Evolutionary conservation across 2,113 vertebrate species (phyloP).

Genomic region (Psilopogon haemacephalus): DNA sequence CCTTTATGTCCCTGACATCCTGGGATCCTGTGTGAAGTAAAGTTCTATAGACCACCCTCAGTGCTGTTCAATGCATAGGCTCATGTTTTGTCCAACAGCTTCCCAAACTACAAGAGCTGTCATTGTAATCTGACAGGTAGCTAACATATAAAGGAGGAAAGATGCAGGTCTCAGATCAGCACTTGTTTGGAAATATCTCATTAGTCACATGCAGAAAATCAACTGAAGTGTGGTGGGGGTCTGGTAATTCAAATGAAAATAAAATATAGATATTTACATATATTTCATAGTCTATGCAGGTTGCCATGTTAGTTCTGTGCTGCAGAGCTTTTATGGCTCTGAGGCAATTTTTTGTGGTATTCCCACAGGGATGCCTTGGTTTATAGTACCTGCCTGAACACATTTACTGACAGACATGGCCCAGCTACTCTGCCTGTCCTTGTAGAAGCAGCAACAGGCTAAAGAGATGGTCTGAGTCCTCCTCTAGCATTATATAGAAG

Average conservation of each 20-base stretch:
- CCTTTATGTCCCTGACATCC: too few relatives aligned
- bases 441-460: accelerated
- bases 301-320: background rate
- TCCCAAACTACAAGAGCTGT: background rate
- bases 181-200: background rate
- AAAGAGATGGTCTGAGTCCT: background rate
- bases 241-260: background rate
- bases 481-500: background rate
- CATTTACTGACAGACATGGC: background rate
- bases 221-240: background rate
- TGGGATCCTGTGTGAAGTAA: background rate
- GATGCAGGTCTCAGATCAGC: background rate
- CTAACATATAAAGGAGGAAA: background rate
- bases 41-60: background rate
- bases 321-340: too few relatives aligned
- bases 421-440: background rate
- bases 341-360: background rate
- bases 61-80: background rate
- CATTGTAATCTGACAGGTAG: background rate
- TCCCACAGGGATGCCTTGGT: background rate
- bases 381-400: background rate
- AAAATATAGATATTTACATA: background rate
- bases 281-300: background rate
- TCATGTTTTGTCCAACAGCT: background rate
- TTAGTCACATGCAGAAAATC: constrained; percentile 8